Base-by-base conservation (phyloP, 2,888 invertebrate species). In the Alviniconcha strummeri region DNA sequence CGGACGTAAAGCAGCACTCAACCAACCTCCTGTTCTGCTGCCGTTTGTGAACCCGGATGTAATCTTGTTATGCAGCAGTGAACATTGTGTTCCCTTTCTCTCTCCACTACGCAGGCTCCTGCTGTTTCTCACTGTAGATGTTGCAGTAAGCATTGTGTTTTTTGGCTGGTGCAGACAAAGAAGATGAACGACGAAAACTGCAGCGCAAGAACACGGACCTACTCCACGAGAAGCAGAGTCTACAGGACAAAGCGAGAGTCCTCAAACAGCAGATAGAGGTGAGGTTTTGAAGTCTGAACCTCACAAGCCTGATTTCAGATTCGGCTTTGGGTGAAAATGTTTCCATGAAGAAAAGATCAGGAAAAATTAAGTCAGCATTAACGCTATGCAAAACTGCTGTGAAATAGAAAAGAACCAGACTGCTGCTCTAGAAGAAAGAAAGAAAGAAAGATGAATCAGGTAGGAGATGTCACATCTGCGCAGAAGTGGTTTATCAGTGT, bases 101-200 rank as follows among this genome's bases (percentile, higher is more conserved):
- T 36, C 36, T 36, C n/a, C n/a, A n/a, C n/a, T n/a, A n/a, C n/a
- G n/a, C n/a, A n/a, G n/a, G n/a, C n/a, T n/a, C 36, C 36, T 36
- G 36, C 36, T 36, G 36, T 36, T 56, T 60, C 52, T 7, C 55
- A 36, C 52, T 54, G 5, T 64, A 67, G 72, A 9, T 60, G 15
- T 75, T 74, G 71, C 17, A 36, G 36, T 36, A 3, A 9, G 8
- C 80, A 57, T 74, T 54, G n/a, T 60, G 60, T 64, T 7, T 74
- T 64, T 3, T 78, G 15, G 2, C 55, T 81, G 15, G 84, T 87
- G 9, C 87, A 92, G 92, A 89, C 17, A 93, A 92, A 88, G 92
- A 92, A 85, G 92, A 93, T 71, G 92, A 92, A 79, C 90, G 89
- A 82, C 88, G 89, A 83, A 90, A 88, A 86, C 86, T 91, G 64